A percentile compares a stretch with the other conserved stretches of the same genome.
These are phyloP conservation scores for Oncorhynchus keta DNA, from an alignment of 2,113 vertebrate genomes.

Conservation along the genomic window DNA sequence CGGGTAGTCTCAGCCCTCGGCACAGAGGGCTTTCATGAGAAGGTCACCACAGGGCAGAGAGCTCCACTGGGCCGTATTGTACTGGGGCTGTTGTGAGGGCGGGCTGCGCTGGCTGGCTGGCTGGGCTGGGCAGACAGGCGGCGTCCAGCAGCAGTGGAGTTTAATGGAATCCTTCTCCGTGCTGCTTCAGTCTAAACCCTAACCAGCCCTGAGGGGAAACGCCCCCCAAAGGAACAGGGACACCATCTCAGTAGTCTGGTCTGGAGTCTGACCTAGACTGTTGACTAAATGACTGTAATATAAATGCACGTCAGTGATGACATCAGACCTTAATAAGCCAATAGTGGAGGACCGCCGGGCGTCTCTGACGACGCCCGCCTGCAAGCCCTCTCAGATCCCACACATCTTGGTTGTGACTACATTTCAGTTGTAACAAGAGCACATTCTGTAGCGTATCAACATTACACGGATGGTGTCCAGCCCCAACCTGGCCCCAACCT, in stretches of 20 bases:
- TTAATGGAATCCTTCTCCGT: no score
- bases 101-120: slow-evolving; percentile 9
- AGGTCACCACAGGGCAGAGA: slow-evolving; percentile 44
- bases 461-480: not conserved
- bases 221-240: no score
- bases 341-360: not conserved
- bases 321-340: not conserved
- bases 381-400: not conserved
- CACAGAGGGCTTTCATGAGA: slow-evolving; percentile 47
- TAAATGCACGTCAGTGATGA: not conserved
- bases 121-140: slow-evolving; percentile 6
- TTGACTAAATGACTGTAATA: not conserved
- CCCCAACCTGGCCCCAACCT: not conserved
- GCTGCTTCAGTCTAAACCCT: no score
- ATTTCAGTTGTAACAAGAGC: not conserved
- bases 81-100: slow-evolving; percentile 49
- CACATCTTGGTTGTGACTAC: not conserved
- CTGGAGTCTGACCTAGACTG: not conserved
- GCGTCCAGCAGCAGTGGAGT: slow-evolving; percentile 21
- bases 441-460: not conserved
- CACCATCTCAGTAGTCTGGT: no score
- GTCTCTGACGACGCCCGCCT: not conserved
- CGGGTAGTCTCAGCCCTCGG: slow-evolving; percentile 18
- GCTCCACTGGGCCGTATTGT: slow-evolving; percentile 32
- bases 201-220: no score